Percentiles rank a stretch among this genome's conserved stretches.
Conservation (phyloP, 2,113 vertebrate species). For the Scomber japonicus region DNA sequence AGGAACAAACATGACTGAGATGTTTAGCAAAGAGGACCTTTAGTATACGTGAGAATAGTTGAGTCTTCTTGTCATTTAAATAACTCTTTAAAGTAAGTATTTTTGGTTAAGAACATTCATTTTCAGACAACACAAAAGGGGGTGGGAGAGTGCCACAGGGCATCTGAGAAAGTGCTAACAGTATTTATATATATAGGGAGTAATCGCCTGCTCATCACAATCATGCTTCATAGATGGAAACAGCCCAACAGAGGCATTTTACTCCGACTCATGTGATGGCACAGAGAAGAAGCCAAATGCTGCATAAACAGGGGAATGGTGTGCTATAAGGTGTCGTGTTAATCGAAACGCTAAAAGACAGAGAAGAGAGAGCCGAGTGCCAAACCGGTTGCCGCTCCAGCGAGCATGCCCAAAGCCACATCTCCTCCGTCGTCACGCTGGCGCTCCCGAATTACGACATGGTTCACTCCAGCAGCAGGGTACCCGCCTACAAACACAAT, state of each 20-base stretch:
- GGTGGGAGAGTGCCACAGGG: constrained; percentile 20
- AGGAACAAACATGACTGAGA: constrained; percentile 15
- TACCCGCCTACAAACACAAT: constrained; percentile 82
- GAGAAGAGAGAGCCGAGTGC: constrained; percentile 95
- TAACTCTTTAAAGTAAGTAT: constrained; percentile 38
- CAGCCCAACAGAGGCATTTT: constrained; percentile 33
- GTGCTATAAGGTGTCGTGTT: neutral
- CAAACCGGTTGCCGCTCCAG: constrained; percentile 95
- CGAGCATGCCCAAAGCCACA: constrained; percentile 92
- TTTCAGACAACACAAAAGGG: constrained; percentile 49
- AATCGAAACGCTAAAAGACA: constrained; percentile 87
- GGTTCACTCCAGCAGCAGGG: constrained; percentile 86
- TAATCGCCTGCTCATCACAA: constrained; percentile 56
- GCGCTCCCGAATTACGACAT: constrained; percentile 90
- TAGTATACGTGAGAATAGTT: constrained; percentile 11
- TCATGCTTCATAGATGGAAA: constrained; percentile 52
- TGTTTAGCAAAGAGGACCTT: constrained; percentile 27
- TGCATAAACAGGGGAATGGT: constrained; percentile 1
- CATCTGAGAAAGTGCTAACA: constrained; percentile 69
- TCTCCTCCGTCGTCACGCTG: constrained; percentile 90
- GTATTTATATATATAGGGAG: constrained; percentile 45
- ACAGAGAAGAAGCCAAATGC: constrained; percentile 56
- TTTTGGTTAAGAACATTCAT: constrained; percentile 63
- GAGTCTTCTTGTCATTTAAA: constrained; percentile 24
- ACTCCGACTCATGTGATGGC: constrained; percentile 61